Conservation (phyloP, 1,140 invertebrate species). For the Lepidurus apus region DNA sequence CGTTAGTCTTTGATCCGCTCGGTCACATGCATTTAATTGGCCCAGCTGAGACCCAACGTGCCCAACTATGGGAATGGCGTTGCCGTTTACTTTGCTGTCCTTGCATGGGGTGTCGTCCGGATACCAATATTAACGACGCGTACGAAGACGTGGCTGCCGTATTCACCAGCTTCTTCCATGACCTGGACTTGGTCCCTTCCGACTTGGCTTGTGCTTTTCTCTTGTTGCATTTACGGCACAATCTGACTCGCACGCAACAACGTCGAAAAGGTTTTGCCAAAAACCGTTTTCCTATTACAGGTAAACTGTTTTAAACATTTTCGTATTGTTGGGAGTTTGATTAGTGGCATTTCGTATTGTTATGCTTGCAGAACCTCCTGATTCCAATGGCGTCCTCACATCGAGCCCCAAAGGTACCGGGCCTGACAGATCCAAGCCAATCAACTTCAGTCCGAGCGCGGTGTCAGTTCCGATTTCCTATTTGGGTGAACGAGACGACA, state of each 20-base stretch:
- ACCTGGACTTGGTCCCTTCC: slow-evolving; percentile 78
- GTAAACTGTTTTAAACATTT: not conserved
- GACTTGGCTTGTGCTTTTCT: slow-evolving; percentile 82
- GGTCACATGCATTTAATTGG: slow-evolving; percentile 46
- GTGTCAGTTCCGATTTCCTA: slow-evolving; percentile 25
- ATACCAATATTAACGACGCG: slow-evolving; percentile 30
- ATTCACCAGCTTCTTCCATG: slow-evolving; percentile 67
- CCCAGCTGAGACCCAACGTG: slow-evolving; percentile 50
- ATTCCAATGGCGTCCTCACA: slow-evolving; percentile 18
- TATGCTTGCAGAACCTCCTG: slow-evolving; percentile 25
- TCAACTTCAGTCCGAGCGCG: slow-evolving; percentile 32
- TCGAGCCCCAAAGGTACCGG: slow-evolving; percentile 24
- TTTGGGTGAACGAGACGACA: not conserved
- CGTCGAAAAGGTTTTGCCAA: slow-evolving; percentile 41
- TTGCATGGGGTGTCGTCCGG: slow-evolving; percentile 34
- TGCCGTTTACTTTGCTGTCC: slow-evolving; percentile 73
- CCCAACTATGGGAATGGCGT: slow-evolving; percentile 47
- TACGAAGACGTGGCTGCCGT: slow-evolving; percentile 47
- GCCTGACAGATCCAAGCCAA: not conserved
- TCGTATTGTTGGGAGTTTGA: not conserved
- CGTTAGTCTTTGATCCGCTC: slow-evolving; percentile 72
- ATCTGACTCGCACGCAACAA: slow-evolving; percentile 59
- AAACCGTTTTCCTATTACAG: slow-evolving; percentile 25
- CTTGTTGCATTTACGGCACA: slow-evolving; percentile 51
- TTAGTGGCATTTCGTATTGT: slow-evolving; percentile 8